Conservation (phyloP, 2,113 vertebrate species). For the Phalacrocorax carbo region DNA sequence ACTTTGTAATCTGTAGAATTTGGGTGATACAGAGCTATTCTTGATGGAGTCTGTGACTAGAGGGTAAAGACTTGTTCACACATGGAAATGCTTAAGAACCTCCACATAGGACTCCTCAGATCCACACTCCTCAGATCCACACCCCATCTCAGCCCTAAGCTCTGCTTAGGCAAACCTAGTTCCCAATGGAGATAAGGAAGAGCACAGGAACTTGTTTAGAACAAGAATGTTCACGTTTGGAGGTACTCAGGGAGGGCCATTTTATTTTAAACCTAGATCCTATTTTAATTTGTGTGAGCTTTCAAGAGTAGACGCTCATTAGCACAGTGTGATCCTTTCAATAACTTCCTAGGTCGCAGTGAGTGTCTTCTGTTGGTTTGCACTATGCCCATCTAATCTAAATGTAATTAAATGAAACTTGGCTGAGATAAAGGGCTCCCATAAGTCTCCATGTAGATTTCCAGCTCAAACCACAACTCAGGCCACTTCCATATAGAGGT, state of each 20-base stretch:
- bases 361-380: background rate
- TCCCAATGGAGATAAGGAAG: background rate
- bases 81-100: background rate
- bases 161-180: background rate
- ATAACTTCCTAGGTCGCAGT: background rate
- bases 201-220: constrained; percentile 4
- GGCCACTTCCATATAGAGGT: background rate
- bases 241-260: background rate
- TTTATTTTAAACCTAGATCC: background rate
- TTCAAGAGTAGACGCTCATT: background rate
- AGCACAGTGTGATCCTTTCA: background rate
- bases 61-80: constrained; percentile 1
- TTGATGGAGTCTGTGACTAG: background rate
- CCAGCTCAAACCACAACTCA: background rate
- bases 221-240: background rate
- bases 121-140: background rate
- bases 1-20: background rate
- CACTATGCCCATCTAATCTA: background rate
- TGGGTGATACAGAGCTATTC: background rate
- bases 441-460: background rate
- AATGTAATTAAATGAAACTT: background rate
- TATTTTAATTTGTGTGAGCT: constrained; percentile 5
- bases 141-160: background rate
- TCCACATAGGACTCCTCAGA: background rate
- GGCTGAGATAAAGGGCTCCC: background rate